Evolutionary conservation across 2,888 invertebrate species (phyloP), one percentile per base, ranked within the genome.

Genomic region (Eupithecia tripunctaria): DNA sequence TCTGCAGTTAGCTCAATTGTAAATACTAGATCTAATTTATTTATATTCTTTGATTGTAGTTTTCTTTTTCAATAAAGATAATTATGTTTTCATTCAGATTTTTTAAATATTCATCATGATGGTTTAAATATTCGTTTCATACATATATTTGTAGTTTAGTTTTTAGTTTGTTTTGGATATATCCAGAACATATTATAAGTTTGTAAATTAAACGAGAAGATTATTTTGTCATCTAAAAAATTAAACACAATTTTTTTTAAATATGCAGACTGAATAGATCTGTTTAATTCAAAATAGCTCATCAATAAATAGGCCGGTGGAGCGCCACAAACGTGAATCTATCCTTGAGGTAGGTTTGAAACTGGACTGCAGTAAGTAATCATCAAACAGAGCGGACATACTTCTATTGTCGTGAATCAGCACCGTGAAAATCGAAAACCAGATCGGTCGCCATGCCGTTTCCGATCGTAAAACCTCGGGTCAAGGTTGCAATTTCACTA

Each of bases 351-450:
- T 93, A 94, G 94, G 91, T 89, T 93, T 87, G 79, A 82, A 88
- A 90, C 85, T 88, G 89, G 88, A 88, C 87, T 84, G 85, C 84
- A 84, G 79, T 85, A 85, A 87, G 86, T 82, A 87, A 86, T 86
- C 87, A 87, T 86, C 88, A 86, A 88, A 86, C 88, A 89, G 89
- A 88, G 88, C 90, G 88, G 88, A 89, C 89, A 87, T 86, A 83
- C 84, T 85, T 86, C 88, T 85, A 92, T 93, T 93, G 90, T 91
- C 84, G 88, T 91, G 91, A 93, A 91, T 91, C 93, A 91, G 85
- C 89, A 90, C 91, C 93, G 92, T 93, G 93, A 93, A 93, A 94
- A 94, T 91, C 91, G 94, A 94, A 94, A 94, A 90, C 91, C 89
- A 82, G 84, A 80, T 80, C 78, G 63, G 43, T 70, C 67, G 80